Evolutionary conservation across 2,888 invertebrate species (phyloP), one percentile per base, ranked within the genome.

Genomic region (Epinotia brunnichana): DNA sequence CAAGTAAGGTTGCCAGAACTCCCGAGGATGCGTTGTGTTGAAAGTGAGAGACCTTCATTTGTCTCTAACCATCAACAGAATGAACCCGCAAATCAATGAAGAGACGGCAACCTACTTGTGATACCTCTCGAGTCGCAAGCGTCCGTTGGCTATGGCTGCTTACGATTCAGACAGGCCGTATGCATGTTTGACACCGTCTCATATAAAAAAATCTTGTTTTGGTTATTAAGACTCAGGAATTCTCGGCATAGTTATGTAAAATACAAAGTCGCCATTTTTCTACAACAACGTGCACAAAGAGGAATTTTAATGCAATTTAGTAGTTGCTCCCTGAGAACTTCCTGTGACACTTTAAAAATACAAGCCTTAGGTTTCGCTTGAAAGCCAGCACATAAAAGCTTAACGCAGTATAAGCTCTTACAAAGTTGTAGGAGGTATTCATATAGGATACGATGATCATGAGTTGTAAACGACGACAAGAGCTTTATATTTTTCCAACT

Each of bases 251-350:
- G 70, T 76, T 75, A 76, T 71, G 51, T 39, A 54, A 60, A 67
- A 78, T 78, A 81, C 83, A 81, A 84, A 84, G 85, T 85, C 85
- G 85, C 85, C 84, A 85, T 87, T 85, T 84, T 80, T 72, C 79
- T 56, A 75, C 68, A 74, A 77, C 76, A 77, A 78, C 73, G 79
- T 77, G 78, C 80, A 83, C 84, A 85, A 86, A 89, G 84, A 76
- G 79, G 86, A 87, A 85, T 87, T 85, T 88, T 88, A 87, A 89
- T 88, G 86, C 85, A 90, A 86, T 88, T 87, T 85, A 82, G 81
- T 83, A 80, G 80, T 82, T 77, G 81, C 84, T 83, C 75, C 78
- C 78, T 72, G 77, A 75, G 70, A 71, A 76, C 74, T 76, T 75
- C 63, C 69, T 64, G 77, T 73, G 74, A 77, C 78, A 78, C 83